Percentiles rank a stretch among this genome's conserved stretches.
phyloP scores from a whole-genome alignment of 2,888 invertebrate species.

The Pasiphila rectangulata region DNA sequence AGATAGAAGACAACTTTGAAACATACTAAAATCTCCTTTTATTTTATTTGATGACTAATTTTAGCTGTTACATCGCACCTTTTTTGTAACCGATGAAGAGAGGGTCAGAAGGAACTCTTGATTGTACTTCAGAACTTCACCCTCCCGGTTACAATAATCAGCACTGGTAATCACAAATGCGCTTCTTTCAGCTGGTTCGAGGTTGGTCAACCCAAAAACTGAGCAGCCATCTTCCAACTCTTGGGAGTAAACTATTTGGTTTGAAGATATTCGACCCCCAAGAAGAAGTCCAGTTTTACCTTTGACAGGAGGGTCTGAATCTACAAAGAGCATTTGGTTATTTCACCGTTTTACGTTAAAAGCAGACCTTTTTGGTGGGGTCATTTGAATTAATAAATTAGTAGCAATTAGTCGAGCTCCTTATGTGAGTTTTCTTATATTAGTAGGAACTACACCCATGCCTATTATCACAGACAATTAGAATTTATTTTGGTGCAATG shows the following conservation, averaged over 20 bases:
- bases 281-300: slow-evolving; percentile 58
- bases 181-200: slow-evolving; percentile 48
- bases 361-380: no score
- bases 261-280: slow-evolving; percentile 63
- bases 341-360: background rate
- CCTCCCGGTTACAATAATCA: slow-evolving; percentile 65
- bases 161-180: slow-evolving; percentile 65
- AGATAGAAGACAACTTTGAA: no score
- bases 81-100: slow-evolving; percentile 55
- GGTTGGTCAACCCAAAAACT: slow-evolving; percentile 45
- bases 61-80: slow-evolving; percentile 41
- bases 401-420: no score
- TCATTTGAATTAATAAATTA: no score
- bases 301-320: slow-evolving; percentile 55
- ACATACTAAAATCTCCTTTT: no score
- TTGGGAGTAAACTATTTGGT: slow-evolving; percentile 64
- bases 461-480: no score
- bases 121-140: slow-evolving; percentile 64
- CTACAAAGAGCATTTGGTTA: slow-evolving; percentile 33
- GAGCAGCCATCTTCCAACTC: slow-evolving; percentile 63
- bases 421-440: no score
- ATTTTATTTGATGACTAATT: no score
- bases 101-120: slow-evolving; percentile 68
- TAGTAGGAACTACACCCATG: no score
- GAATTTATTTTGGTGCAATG: no score